Percentiles rank a stretch among this genome's conserved stretches.
Conservation (phyloP, 1,140 invertebrate genomes). For the Rhagoletis pomonella region DNA sequence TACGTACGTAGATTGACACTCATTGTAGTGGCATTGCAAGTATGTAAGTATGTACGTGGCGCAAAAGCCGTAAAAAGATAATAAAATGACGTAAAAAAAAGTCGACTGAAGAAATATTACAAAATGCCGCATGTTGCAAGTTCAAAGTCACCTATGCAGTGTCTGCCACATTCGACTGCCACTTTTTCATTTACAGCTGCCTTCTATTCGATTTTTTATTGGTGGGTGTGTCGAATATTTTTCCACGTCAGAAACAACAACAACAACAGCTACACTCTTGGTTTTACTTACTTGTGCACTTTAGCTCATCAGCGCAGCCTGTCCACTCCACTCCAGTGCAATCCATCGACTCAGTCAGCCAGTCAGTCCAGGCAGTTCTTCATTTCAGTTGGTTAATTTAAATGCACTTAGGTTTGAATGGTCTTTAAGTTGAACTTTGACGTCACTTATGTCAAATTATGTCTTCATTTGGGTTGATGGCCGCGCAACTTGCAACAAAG, state of each 20-base stretch:
- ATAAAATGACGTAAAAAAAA: background rate
- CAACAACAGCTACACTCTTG: background rate
- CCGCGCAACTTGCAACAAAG: constrained; percentile 24
- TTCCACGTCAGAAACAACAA: constrained; percentile 62
- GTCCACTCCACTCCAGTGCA: background rate
- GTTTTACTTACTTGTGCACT: background rate
- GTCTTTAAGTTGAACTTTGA: constrained; percentile 56
- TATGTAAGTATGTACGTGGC: background rate
- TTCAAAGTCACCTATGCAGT: constrained; percentile 53
- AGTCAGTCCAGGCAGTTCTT: background rate
- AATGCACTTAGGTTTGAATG: constrained; percentile 51
- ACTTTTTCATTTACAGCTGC: constrained; percentile 51
- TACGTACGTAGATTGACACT: constrained; percentile 4
- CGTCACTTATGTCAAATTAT: constrained; percentile 59
- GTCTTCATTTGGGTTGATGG: constrained; percentile 54
- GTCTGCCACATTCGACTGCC: constrained; percentile 55
- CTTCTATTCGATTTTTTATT: constrained; percentile 19
- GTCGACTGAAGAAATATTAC: background rate
- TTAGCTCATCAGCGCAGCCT: background rate
- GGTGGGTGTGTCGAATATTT: constrained; percentile 44
- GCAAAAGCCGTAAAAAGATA: background rate
- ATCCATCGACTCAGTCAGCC: constrained; percentile 24
- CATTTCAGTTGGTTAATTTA: constrained; percentile 50
- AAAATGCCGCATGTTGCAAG: constrained; percentile 3
- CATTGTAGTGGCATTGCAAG: constrained; percentile 25